Evolutionary conservation across 2,888 invertebrate species (phyloP).

Genomic region (Thereva nobilitata): DNA sequence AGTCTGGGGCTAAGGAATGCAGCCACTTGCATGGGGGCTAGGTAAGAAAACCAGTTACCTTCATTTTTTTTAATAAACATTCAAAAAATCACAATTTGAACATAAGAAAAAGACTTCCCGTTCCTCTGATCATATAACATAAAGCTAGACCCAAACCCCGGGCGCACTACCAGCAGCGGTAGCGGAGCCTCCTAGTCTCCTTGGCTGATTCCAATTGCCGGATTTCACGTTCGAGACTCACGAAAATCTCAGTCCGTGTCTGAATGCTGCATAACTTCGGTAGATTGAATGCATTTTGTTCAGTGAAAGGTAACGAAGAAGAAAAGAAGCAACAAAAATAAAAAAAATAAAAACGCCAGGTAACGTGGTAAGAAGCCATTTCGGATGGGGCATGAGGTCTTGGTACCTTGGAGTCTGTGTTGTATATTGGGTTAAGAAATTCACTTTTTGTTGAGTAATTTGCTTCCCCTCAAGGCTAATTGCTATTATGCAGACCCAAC

Average conservation of each 20-base stretch:
- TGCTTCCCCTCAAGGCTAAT: conserved; percentile 6
- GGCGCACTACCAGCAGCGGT: no score
- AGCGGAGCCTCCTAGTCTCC: no score
- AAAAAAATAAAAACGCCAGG: not conserved
- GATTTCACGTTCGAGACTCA: not conserved
- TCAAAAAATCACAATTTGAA: no score
- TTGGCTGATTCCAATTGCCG: no score
- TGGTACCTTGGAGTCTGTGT: conserved; percentile 5
- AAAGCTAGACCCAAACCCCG: no score
- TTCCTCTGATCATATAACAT: no score
- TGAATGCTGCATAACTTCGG: not conserved
- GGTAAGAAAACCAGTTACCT: no score
- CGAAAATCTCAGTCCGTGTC: conserved; percentile 2
- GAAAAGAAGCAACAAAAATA: not conserved
- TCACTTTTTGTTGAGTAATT: conserved; percentile 5
- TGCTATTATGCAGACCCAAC: not conserved
- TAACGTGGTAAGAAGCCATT: not conserved
- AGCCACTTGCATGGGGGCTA: no score
- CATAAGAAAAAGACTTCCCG: no score
- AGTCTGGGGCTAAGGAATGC: no score
- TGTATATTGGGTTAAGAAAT: not conserved
- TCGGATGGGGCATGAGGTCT: not conserved
- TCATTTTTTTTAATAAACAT: no score
- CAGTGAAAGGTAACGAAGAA: not conserved
- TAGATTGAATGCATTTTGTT: not conserved